Evolutionary conservation across 2,797 vertebrate genomes (phyloP).

Genomic region (Microhierax caerulescens): DNA sequence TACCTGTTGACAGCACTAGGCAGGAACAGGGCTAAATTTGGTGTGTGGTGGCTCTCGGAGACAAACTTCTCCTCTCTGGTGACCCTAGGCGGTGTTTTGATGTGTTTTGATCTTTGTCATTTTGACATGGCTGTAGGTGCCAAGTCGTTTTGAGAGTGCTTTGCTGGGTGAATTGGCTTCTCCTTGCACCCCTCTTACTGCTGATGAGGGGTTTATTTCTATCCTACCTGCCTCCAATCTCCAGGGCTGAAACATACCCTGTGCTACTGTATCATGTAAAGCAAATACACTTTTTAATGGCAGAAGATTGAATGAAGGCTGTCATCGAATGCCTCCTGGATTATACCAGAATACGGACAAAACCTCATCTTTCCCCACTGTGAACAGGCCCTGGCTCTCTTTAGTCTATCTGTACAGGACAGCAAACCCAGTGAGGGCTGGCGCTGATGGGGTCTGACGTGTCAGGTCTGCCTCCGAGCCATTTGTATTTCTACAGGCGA

Average conservation of each 20-base stretch:
- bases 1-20: background rate
- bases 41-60: background rate
- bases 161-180: background rate
- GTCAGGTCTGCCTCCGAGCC: background rate
- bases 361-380: background rate
- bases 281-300: background rate
- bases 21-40: background rate
- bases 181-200: background rate
- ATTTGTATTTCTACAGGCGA: background rate
- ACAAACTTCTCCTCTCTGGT: background rate
- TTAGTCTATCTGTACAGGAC: background rate
- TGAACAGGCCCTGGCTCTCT: background rate
- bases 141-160: background rate
- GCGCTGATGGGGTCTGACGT: background rate
- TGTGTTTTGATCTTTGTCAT: background rate
- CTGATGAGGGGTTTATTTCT: background rate
- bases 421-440: background rate
- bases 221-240: background rate
- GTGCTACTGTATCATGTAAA: background rate
- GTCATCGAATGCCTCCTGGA: background rate
- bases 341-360: background rate
- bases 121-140: background rate
- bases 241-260: background rate
- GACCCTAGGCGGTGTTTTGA: background rate
- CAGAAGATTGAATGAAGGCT: background rate